Base-by-base conservation (phyloP, 2,113 vertebrate genomes). In the Lathamus discolor region DNA sequence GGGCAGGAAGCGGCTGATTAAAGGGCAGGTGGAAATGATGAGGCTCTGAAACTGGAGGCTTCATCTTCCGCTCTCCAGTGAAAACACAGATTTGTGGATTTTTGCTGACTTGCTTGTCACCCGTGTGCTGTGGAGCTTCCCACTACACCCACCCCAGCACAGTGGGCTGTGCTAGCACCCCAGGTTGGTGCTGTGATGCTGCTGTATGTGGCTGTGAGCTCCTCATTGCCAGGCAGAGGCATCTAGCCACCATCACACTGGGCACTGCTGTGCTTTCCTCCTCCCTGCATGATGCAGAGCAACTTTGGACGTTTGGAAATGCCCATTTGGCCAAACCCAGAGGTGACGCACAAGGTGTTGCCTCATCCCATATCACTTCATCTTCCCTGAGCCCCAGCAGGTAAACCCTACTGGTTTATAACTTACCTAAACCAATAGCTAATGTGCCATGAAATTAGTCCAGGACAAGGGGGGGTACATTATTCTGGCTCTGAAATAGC, bases 1-100 rank as follows among this genome's bases (percentile, higher is more conserved):
- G 67, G 94, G 95, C 94, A 86, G 95, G 94, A 91, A 92, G 35
- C 33, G 3, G 28, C 75, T 95, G 87, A 91, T 73, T 85, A 83
- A 96, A 95, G 96, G 94, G 90, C 91, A 95, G 93, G 75, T 79
- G 95, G 91, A n/a, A 76, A 85, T 31, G 82, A 91, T 69, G 93
- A 90, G 63, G 57, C 91, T 91, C 83, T 1, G 2, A 75, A 88
- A 66, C 39, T 24, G 54, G 90, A 90, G 94, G 17, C 62, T 89
- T 82, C 90, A 13, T 85, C 64, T 96, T 95, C 92, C 49, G 59
- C 90, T 77, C 82, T 95, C 22, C 4, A 92, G 49, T 1, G 4
- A n/a, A 89, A 88, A 61, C 6, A 18, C 64, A 48, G 57, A 61
- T 69, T 83, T 43, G 81, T 18, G 18, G 35, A 85, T 59, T 88